phyloP scores from a whole-genome alignment of 2,888 invertebrate genomes.

The Synanthedon myopaeformis region DNA sequence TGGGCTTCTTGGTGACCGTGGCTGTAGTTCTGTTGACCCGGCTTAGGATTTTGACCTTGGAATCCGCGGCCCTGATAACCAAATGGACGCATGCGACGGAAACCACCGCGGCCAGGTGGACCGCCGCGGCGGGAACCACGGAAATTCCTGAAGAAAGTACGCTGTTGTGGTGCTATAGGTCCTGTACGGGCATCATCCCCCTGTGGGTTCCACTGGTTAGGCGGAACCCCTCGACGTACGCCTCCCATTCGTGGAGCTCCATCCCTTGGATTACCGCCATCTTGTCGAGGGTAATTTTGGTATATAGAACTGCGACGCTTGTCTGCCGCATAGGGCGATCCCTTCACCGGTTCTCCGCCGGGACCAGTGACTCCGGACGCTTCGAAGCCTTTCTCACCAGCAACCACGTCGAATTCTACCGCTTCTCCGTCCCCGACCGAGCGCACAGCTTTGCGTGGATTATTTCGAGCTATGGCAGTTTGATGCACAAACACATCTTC shows the following conservation, averaged over 20 bases:
- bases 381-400: conserved; percentile 92
- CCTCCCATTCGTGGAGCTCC: background rate
- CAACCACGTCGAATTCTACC: conserved; percentile 93
- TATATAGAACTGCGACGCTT: conserved; percentile 63
- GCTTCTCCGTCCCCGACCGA: conserved; percentile 92
- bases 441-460: conserved; percentile 90
- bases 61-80: background rate
- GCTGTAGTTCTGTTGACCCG: background rate
- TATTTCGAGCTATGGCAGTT: conserved; percentile 91
- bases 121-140: background rate
- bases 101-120: background rate
- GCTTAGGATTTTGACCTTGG: background rate
- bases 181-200: background rate
- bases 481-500: conserved; percentile 97
- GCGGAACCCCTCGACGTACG: background rate
- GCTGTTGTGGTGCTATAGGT: background rate
- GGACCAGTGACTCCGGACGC: conserved; percentile 94
- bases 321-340: conserved; percentile 90
- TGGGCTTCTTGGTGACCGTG: too few relatives aligned
- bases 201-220: background rate
- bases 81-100: background rate
- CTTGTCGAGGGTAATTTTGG: background rate
- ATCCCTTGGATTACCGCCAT: background rate
- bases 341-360: conserved; percentile 87
- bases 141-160: background rate